Base-by-base conservation (phyloP, 2,113 vertebrate species). In the Anguilla japonica region DNA sequence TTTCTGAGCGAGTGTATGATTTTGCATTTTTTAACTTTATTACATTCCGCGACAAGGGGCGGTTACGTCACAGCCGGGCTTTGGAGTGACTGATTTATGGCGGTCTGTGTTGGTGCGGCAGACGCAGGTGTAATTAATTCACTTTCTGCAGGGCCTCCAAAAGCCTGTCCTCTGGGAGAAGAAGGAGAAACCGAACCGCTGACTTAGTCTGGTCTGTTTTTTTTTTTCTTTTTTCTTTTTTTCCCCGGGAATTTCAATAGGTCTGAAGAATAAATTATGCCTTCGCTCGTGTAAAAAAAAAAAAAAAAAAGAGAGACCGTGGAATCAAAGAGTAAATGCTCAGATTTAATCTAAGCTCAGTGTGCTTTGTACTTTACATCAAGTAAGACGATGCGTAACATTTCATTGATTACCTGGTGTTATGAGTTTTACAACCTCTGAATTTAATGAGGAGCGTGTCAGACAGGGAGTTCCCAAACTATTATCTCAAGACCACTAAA, bases 81-180 rank as follows among this genome's bases (percentile, higher is more conserved):
- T 63, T 63, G 60, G 46, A 83, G 18, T 83, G 53, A 83, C 82
- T 83, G 82, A 83, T 83, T 83, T 83, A 83, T 57, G 11, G 14
- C 50, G 6, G 29, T 20, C 82, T 60, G 13, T 18, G 53, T 60
- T 60, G 82, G 82, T 22, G 50, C 82, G 46, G 53, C 29, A 18
- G 82, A 60, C 40, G 20, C 82, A 40, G 82, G 53, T 83, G 82
- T 39, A 83, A 83, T 60, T 83, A 60, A 57, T 29, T 26, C 82
- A 60, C 46, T 16, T 41, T 83, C 34, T 26, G 41, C 46, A 83
- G 50, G 82, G 39, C 43, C 82, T 57, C 29, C 15, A 5, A 8
- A 83, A 83, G 26, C 46, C 50, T 16, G 4, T 20, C 16, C 82
- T 57, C 53, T 18, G 46, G 81, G 81, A 20, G 2, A 82, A 50